A percentile compares a stretch with the other conserved stretches of the same genome.
phyloP scores from a whole-genome alignment of 2,113 vertebrate species.

The Glaucidium brasilianum region DNA sequence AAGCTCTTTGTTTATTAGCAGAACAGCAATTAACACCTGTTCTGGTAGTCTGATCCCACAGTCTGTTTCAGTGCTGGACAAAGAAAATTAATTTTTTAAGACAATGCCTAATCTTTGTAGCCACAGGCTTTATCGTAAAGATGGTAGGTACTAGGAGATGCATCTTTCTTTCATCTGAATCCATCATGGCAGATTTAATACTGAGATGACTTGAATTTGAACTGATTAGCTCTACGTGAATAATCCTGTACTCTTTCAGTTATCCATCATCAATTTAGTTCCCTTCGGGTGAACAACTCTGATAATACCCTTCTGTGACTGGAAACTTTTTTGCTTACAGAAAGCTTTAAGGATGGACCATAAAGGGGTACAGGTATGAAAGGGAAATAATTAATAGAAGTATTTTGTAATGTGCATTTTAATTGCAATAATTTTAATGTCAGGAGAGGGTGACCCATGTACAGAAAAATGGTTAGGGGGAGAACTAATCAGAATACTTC shows the following conservation, averaged over 20 bases:
- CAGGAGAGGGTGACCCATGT: not conserved
- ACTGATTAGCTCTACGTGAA: not conserved
- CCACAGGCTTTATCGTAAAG: not conserved
- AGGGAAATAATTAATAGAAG: not conserved
- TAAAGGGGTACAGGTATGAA: not conserved
- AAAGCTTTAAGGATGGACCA: not conserved
- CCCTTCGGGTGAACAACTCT: not conserved
- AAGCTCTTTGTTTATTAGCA: not conserved
- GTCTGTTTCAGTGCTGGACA: not conserved
- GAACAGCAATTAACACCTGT: not conserved
- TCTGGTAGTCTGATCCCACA: not conserved
- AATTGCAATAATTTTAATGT: not conserved
- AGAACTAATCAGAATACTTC: not conserved
- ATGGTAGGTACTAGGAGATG: not conserved
- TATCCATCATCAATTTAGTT: not conserved
- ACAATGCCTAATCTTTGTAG: not conserved
- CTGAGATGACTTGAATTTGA: not conserved
- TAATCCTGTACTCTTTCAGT: not conserved
- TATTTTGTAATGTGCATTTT: not conserved
- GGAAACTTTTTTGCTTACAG: not conserved
- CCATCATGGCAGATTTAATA: not conserved
- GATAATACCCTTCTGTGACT: not conserved
- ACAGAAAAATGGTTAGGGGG: not conserved
- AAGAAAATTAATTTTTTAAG: not conserved
- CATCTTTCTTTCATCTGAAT: not conserved